phyloP scores from a whole-genome alignment of 2,113 vertebrate genomes.

The Onychostoma macrolepis region DNA sequence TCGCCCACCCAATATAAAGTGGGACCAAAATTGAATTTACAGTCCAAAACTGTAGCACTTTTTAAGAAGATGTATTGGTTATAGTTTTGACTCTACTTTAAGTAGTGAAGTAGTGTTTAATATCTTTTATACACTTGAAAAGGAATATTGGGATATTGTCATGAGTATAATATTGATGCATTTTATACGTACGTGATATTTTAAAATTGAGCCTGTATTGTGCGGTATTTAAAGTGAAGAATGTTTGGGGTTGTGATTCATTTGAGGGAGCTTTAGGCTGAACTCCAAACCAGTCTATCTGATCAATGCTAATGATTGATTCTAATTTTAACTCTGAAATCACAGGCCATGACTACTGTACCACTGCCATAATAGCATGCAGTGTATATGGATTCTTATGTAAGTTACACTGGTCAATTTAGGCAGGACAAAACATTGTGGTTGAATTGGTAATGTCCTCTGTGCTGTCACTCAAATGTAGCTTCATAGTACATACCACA shows the following conservation, averaged over 20 bases:
- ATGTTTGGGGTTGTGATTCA: conserved; percentile 1
- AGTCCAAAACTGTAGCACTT: no score
- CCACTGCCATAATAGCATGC: conserved; percentile 19
- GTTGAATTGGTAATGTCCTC: background rate
- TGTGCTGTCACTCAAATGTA: background rate
- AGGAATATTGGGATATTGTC: background rate
- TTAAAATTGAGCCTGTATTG: background rate
- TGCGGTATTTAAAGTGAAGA: background rate
- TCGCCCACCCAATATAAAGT: no score
- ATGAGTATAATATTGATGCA: background rate
- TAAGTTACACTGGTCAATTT: conserved; percentile 21
- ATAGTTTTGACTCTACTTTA: background rate
- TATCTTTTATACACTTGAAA: background rate
- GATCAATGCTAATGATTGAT: conserved; percentile 48
- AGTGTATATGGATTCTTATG: conserved; percentile 19
- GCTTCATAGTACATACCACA: background rate
- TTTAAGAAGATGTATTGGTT: background rate
- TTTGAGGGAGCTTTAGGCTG: conserved; percentile 30
- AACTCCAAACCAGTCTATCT: conserved; percentile 28
- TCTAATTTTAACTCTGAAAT: conserved; percentile 46
- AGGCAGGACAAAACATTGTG: background rate
- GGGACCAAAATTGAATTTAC: no score
- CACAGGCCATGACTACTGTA: conserved; percentile 32
- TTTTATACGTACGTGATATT: background rate
- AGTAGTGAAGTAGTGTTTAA: background rate